Evolutionary conservation across 2,797 vertebrate genomes (phyloP), one percentile per base, ranked within the genome.

Genomic region (Schizopygopsis malacanthus): DNA sequence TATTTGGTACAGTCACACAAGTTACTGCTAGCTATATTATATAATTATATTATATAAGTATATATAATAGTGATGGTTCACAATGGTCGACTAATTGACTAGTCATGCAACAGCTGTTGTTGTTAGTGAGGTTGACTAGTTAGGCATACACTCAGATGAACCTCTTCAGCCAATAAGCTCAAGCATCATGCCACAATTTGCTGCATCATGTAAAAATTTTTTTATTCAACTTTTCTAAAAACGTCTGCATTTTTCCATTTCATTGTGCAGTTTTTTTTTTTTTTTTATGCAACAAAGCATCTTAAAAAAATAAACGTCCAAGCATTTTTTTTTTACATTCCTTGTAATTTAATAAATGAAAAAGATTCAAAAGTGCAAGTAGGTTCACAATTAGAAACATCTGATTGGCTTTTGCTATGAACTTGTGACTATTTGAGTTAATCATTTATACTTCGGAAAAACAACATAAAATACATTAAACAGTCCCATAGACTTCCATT

Each of bases 361-460:
- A 10, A 75, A 20, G 4, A 76, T 6, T 12, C 6, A 39, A 47
- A 50, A 76, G 8, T 50, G 43, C 45, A 75, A 16, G 41, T 28
- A n/a, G 22, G 12, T 59, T 12, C 22, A 63, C 4, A 20, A 59
- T 78, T 25, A 18, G 39, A 45, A 25, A 25, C 39, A 18, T 79
- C 37, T 18, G n/a, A 43, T 45, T 79, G 56, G 33, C 20, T 41
- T 25, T 25, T 81, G 50, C 20, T 54, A 25, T 25, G 4, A 82
- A 43, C 33, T 81, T 43, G 56, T 39, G 33, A 39, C 33, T 59
- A 2, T 22, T 78, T 43, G 37, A 63, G 39, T 61, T 79, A 65
- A 79, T 79, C 1, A 79, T 67, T 81, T 81, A n/a, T 54, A 22
- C 65, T 70, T 71, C 20, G 50, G 12, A 43, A 71, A 71, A 71